Evolutionary conservation across 2,888 invertebrate species (phyloP).

Genomic region (Odontothrips loti): DNA sequence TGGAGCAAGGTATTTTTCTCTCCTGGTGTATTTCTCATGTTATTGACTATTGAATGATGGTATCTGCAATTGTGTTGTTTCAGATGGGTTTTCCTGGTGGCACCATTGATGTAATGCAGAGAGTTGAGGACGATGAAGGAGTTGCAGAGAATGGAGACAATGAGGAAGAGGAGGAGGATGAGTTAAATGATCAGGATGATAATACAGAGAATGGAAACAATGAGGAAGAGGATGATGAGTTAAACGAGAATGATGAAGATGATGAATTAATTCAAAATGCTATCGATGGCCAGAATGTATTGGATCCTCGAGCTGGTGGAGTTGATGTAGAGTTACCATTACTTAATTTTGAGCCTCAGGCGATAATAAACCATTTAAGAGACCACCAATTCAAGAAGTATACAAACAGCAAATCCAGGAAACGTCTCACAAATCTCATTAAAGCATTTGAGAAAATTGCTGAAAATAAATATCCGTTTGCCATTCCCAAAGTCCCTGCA

Average conservation of each 20-base stretch:
- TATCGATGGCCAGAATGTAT: slow-evolving; percentile 34
- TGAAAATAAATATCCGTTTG: slow-evolving; percentile 63
- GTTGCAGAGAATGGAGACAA: slow-evolving; percentile 34
- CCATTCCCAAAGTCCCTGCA: slow-evolving; percentile 54
- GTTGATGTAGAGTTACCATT: slow-evolving; percentile 69
- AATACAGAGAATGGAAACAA: slow-evolving; percentile 45
- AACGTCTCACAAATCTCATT: slow-evolving; percentile 34
- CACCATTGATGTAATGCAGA: slow-evolving; percentile 62
- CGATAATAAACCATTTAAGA: slow-evolving; percentile 50
- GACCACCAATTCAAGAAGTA: slow-evolving; percentile 37
- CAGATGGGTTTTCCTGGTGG: slow-evolving; percentile 69
- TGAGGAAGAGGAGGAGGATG: slow-evolving; percentile 46
- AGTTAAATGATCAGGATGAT: slow-evolving; percentile 46
- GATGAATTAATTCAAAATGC: slow-evolving; percentile 39
- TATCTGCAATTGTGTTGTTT: slow-evolving; percentile 32
- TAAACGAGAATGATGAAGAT: slow-evolving; percentile 44
- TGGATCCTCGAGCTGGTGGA: slow-evolving; percentile 77
- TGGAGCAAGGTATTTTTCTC: slow-evolving; percentile 67
- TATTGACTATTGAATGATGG: slow-evolving; percentile 29
- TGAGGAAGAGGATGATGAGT: background rate
- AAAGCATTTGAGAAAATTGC: slow-evolving; percentile 53
- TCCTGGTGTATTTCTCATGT: slow-evolving; percentile 31
- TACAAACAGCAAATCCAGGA: slow-evolving; percentile 36
- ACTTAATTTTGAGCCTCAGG: slow-evolving; percentile 59
- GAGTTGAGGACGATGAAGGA: slow-evolving; percentile 45